Percentiles rank a stretch among this genome's conserved stretches.
These are phyloP conservation scores for Colostygia pectinataria DNA, from an alignment of 2,888 invertebrate species.

Conservation along the genomic window DNA sequence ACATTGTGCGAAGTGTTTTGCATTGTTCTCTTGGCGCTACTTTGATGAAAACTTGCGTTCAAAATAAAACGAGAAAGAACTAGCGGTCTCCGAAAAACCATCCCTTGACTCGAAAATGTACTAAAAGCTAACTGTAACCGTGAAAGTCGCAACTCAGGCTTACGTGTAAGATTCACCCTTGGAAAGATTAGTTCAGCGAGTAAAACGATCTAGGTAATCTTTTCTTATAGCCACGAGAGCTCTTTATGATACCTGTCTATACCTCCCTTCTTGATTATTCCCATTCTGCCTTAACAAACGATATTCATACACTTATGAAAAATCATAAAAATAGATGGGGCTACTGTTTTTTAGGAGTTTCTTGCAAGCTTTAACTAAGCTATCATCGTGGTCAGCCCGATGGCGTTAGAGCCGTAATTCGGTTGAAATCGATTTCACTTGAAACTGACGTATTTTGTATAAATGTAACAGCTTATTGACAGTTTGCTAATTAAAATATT, in stretches of 20 bases:
- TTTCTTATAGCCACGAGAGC: conserved; percentile 30
- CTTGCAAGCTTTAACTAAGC: no score
- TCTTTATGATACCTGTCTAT: conserved; percentile 26
- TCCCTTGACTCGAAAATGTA: conserved; percentile 4
- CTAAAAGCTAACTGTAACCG: conserved; percentile 13
- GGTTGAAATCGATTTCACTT: no score
- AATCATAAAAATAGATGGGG: background rate
- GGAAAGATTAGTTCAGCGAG: conserved; percentile 25
- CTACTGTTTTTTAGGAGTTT: no score
- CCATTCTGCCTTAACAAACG: conserved; percentile 19
- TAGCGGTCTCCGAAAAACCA: conserved; percentile 6
- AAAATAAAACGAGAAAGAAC: conserved; percentile 6
- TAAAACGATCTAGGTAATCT: conserved; percentile 30
- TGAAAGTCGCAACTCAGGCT: conserved; percentile 25
- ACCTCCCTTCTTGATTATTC: conserved; percentile 20
- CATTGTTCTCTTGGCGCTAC: conserved; percentile 14
- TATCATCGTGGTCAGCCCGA: no score
- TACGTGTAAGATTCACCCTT: conserved; percentile 22
- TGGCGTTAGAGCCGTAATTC: no score
- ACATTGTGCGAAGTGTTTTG: conserved; percentile 8
- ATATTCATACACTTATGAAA: conserved; percentile 12
- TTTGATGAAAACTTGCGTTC: conserved; percentile 10
- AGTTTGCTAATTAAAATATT: no score
- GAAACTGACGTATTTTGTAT: no score
- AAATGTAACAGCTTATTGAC: no score